Evolutionary conservation across 2,113 vertebrate species (phyloP).

Genomic region (Tauraco erythrolophus): DNA sequence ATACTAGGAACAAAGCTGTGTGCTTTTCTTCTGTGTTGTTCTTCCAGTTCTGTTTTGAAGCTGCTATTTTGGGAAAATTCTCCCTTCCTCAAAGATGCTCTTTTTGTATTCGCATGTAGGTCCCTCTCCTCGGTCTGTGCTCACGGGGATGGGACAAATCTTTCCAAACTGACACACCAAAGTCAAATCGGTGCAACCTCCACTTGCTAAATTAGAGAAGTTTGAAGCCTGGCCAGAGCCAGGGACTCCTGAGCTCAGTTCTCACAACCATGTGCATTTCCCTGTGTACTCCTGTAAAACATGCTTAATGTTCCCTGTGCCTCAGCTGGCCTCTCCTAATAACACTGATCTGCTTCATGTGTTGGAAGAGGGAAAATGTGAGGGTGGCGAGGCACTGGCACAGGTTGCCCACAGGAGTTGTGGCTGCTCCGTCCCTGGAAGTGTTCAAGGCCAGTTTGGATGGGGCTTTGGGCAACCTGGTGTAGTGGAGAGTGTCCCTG

Average conservation of each 20-base stretch:
- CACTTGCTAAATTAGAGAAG: neutral
- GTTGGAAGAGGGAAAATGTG: neutral
- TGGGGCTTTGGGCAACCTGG: too few relatives aligned
- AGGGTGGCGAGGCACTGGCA: too few relatives aligned
- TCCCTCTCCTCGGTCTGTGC: neutral
- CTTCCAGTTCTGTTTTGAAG: neutral
- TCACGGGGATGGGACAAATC: neutral
- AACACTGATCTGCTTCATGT: neutral
- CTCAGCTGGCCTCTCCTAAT: neutral
- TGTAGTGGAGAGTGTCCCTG: too few relatives aligned
- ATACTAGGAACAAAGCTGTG: neutral
- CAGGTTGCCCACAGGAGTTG: too few relatives aligned
- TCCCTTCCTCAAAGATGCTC: neutral
- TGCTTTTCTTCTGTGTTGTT: fast-evolving
- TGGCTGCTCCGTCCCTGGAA: too few relatives aligned
- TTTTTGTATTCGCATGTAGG: neutral
- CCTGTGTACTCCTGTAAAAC: neutral
- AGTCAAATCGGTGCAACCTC: neutral
- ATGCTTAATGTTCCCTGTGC: neutral
- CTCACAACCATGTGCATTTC: neutral
- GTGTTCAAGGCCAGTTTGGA: too few relatives aligned
- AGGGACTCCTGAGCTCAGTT: neutral
- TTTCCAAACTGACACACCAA: neutral
- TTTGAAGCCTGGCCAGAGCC: neutral
- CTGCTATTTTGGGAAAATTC: neutral